Percentiles rank a stretch among this genome's conserved stretches.
These are phyloP conservation scores for Melitaea cinxia DNA, from an alignment of 1,140 invertebrate genomes.

Conservation along the genomic window DNA sequence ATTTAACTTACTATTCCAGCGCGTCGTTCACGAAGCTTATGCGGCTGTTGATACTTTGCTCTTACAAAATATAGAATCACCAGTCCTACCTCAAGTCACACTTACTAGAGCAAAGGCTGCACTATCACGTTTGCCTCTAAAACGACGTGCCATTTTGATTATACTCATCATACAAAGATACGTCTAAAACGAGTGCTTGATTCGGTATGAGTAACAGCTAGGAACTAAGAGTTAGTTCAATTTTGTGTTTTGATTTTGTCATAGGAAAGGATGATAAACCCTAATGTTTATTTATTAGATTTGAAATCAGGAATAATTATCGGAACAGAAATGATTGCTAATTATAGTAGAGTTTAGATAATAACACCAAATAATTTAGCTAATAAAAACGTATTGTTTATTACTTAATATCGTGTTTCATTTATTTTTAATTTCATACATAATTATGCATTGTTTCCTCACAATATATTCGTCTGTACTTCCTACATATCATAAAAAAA, in stretches of 20 bases:
- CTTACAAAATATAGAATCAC: conserved; percentile 48
- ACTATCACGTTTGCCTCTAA: not conserved
- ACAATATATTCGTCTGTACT: not conserved
- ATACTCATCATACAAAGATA: conserved; percentile 4
- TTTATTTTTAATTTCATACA: not conserved
- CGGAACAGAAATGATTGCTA: not conserved
- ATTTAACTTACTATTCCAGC: too few relatives aligned
- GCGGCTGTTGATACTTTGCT: conserved; percentile 66
- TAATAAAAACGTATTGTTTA: not conserved
- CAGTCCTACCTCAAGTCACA: conserved; percentile 31
- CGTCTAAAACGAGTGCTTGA: not conserved
- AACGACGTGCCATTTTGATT: not conserved
- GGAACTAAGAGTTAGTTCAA: not conserved
- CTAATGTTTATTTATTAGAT: too few relatives aligned
- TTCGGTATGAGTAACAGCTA: not conserved
- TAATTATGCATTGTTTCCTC: not conserved
- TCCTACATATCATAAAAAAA: too few relatives aligned
- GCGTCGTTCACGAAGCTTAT: conserved; percentile 67
- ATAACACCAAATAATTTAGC: not conserved
- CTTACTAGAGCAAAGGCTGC: conserved; percentile 36
- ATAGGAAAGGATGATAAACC: too few relatives aligned
- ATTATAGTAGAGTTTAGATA: conserved; percentile 8
- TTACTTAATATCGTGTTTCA: not conserved
- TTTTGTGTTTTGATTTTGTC: not conserved
- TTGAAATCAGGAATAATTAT: too few relatives aligned